Percentiles rank a stretch among this genome's conserved stretches.
Evolutionary conservation across 1,140 invertebrate genomes (phyloP).

Genomic region (Sarcophaga bullata): DNA sequence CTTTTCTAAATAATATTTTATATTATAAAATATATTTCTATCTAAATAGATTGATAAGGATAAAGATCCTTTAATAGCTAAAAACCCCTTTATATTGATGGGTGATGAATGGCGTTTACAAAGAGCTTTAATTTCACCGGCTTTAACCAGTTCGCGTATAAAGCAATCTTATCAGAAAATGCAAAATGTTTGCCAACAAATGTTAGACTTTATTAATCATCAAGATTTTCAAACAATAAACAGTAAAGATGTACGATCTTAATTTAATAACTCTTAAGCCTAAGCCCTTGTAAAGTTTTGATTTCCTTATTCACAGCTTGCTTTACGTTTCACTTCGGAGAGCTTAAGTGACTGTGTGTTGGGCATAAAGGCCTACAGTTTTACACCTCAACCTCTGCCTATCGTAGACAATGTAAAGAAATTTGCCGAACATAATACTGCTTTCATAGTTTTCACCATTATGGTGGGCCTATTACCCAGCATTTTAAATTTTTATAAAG

Average conservation of each 20-base stretch:
- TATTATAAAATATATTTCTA: neutral
- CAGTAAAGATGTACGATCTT: slow-evolving; percentile 52
- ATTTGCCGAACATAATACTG: slow-evolving; percentile 53
- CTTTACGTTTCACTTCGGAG: slow-evolving; percentile 66
- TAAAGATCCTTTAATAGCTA: slow-evolving; percentile 64
- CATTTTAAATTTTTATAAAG: slow-evolving; percentile 50
- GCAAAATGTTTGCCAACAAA: slow-evolving; percentile 51
- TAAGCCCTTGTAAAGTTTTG: neutral
- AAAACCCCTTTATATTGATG: slow-evolving; percentile 66
- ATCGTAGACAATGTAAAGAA: slow-evolving; percentile 52
- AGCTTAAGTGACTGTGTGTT: slow-evolving; percentile 67
- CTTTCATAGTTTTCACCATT: slow-evolving; percentile 51
- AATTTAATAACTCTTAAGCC: neutral
- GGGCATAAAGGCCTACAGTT: slow-evolving; percentile 64
- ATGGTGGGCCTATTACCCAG: slow-evolving; percentile 50
- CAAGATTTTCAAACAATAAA: slow-evolving; percentile 41
- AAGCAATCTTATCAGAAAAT: slow-evolving; percentile 54
- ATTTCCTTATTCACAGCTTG: slow-evolving; percentile 49
- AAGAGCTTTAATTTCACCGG: slow-evolving; percentile 68
- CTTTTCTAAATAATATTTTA: slow-evolving; percentile 43
- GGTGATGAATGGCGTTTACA: slow-evolving; percentile 70
- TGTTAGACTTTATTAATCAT: slow-evolving; percentile 46
- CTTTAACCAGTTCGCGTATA: slow-evolving; percentile 67
- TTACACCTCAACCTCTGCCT: slow-evolving; percentile 51
- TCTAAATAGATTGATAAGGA: slow-evolving; percentile 55